Evolutionary conservation across 2,797 vertebrate genomes (phyloP).

Genomic region (Amblyopsis hoosieri): DNA sequence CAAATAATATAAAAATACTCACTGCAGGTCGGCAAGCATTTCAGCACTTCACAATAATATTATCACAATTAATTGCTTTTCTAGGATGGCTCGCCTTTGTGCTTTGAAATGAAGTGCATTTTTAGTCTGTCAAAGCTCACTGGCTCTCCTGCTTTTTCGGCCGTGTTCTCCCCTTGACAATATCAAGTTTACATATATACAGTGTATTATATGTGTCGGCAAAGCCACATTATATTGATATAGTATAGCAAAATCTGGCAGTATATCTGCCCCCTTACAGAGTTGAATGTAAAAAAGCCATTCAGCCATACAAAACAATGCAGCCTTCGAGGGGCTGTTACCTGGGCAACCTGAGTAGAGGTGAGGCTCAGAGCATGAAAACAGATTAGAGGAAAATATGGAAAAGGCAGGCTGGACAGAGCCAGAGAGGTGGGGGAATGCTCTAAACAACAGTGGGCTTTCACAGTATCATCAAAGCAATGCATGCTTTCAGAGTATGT

Average conservation of each 20-base stretch:
- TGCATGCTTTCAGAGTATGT: slow-evolving; percentile 1
- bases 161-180: slow-evolving; percentile 50
- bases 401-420: slow-evolving; percentile 33
- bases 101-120: slow-evolving; percentile 51
- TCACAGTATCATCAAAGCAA: slow-evolving; percentile 22
- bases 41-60: slow-evolving; percentile 28
- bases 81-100: slow-evolving; percentile 30
- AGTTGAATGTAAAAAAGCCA: slow-evolving; percentile 58
- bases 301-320: slow-evolving; percentile 75
- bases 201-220: slow-evolving; percentile 29
- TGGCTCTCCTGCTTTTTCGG: slow-evolving; percentile 27
- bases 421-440: slow-evolving; percentile 4
- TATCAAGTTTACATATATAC: slow-evolving; percentile 51
- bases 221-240: slow-evolving; percentile 40
- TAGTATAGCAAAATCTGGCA: slow-evolving; percentile 45
- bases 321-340: slow-evolving; percentile 79
- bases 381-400: slow-evolving; percentile 54
- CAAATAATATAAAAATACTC: slow-evolving; percentile 4
- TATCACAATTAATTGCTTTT: slow-evolving; percentile 37
- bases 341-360: slow-evolving; percentile 79
- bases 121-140: slow-evolving; percentile 52
- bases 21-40: slow-evolving; percentile 14
- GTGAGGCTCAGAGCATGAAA: slow-evolving; percentile 72
- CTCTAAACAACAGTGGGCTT: slow-evolving; percentile 20
- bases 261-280: slow-evolving; percentile 27